Base-by-base conservation (phyloP, 2,113 vertebrate species). In the Poeciliopsis turrubarensis region DNA sequence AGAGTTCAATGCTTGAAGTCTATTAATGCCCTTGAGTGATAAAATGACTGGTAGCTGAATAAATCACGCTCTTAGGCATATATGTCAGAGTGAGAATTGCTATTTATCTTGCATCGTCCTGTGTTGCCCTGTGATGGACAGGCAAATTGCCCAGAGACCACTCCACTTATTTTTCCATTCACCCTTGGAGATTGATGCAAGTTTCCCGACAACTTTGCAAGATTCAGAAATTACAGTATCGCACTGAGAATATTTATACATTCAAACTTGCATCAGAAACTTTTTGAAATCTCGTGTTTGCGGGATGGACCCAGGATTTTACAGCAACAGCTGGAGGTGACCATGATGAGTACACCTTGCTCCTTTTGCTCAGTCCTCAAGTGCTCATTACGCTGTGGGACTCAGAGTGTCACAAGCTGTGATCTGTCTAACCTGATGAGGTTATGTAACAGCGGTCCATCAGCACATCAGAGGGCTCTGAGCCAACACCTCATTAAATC, bases 401-500 rank as follows among this genome's bases (percentile, higher is more conserved):
- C 70, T 84, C 73, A 34, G 8, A 17, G 68, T 73, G 75, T 72
- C 78, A 82, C 80, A 75, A 82, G 77, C 67, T 54, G 51, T 12
- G 15, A 68, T 27, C 74, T 70, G 83, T 86, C 75, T 77, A 81
- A 89, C 83, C 78, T 79, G 86, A 83, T 74, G 47, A 72, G 44
- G 74, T 88, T 86, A 77, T n/a, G 30, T 64, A 87, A 87, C 79
- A 39, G 69, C 78, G 65, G 76, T 78, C 65, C 60, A 78, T 79
- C 80, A 76, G 75, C 70, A 34, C 68, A 75, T 79, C 63, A 76
- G 66, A 73, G 77, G 51, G 47, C 37, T 73, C 79, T 80, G 70
- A 77, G 69, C 80, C 68, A 76, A 77, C 80, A 86, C 67, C 81
- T 84, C 82, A 87, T 91, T 84, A 89, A 85, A 78, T 60, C 51